Percentiles rank a stretch among this genome's conserved stretches.
These are phyloP conservation scores for Clitarchus hookeri DNA, from an alignment of 2,888 invertebrate genomes.

Conservation along the genomic window DNA sequence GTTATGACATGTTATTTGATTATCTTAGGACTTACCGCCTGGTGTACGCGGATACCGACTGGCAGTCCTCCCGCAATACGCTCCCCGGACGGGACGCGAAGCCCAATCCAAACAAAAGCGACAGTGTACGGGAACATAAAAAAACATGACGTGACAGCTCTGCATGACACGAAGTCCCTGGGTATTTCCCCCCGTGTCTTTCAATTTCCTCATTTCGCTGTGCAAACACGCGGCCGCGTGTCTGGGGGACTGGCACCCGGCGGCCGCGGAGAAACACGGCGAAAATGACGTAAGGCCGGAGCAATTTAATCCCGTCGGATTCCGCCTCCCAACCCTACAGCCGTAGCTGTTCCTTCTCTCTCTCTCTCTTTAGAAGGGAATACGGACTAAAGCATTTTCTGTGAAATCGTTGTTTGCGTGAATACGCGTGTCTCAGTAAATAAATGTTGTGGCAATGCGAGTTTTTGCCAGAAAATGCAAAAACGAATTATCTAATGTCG, in stretches of 20 bases:
- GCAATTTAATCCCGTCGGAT: not conserved
- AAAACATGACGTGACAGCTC: not conserved
- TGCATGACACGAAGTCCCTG: not conserved
- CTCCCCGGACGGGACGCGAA: not conserved
- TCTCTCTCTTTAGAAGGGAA: too few species aligned
- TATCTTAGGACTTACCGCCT: not conserved
- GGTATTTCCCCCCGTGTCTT: not conserved
- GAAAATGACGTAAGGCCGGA: not conserved
- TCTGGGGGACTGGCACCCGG: not conserved
- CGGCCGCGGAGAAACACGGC: not conserved
- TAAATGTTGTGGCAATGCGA: too few species aligned
- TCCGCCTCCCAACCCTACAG: not conserved
- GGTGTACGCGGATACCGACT: not conserved
- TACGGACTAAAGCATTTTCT: too few species aligned
- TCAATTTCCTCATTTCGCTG: not conserved
- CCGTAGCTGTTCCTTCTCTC: too few species aligned
- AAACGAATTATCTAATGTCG: too few species aligned
- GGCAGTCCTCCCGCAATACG: not conserved
- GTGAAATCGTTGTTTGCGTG: too few species aligned
- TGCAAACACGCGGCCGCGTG: not conserved
- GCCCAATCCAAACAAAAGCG: not conserved
- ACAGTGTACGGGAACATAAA: not conserved
- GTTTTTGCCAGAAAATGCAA: too few species aligned
- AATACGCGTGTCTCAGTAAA: too few species aligned
- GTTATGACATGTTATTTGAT: not conserved